phyloP scores from a whole-genome alignment of 1,140 invertebrate genomes.

The Melipona quadrifasciata region DNA sequence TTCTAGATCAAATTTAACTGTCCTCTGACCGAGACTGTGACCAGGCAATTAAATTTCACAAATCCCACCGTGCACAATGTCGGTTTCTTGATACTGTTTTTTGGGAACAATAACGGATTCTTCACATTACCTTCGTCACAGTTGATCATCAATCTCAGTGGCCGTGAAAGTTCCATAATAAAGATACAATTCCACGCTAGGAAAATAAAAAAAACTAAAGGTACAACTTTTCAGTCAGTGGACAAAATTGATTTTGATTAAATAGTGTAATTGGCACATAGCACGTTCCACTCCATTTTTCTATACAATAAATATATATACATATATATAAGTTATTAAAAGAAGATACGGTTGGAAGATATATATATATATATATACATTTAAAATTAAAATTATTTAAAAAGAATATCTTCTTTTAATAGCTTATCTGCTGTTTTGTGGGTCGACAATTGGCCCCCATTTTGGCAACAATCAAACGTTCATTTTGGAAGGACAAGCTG shows the following conservation, averaged over 20 bases:
- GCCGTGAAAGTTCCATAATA: constrained; percentile 17
- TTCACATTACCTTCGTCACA: constrained; percentile 27
- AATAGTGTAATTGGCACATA: neutral
- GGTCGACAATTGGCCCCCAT: constrained; percentile 64
- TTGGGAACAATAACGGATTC: constrained; percentile 48
- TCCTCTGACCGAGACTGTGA: constrained; percentile 45
- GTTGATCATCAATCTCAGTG: constrained; percentile 32
- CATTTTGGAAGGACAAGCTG: constrained; percentile 63
- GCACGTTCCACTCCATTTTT: too few relatives aligned
- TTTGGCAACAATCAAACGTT: constrained; percentile 70
- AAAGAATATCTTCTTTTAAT: neutral
- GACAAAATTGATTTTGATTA: too few relatives aligned
- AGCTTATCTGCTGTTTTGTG: constrained; percentile 73
- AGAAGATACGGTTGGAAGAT: too few relatives aligned
- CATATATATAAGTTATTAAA: too few relatives aligned
- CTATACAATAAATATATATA: too few relatives aligned
- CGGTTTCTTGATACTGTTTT: constrained; percentile 59
- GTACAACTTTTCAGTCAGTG: constrained; percentile 30
- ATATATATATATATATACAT: too few relatives aligned
- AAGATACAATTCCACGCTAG: constrained; percentile 62
- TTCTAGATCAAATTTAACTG: constrained; percentile 62
- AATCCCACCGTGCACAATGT: constrained; percentile 59
- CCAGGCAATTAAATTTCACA: constrained; percentile 47
- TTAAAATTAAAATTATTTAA: too few relatives aligned
- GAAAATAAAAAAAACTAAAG: constrained; percentile 59